A percentile compares a stretch with the other conserved stretches of the same genome.
These are phyloP conservation scores for Xylocopa sonorina DNA, from an alignment of 1,140 invertebrate genomes.

Conservation along the genomic window DNA sequence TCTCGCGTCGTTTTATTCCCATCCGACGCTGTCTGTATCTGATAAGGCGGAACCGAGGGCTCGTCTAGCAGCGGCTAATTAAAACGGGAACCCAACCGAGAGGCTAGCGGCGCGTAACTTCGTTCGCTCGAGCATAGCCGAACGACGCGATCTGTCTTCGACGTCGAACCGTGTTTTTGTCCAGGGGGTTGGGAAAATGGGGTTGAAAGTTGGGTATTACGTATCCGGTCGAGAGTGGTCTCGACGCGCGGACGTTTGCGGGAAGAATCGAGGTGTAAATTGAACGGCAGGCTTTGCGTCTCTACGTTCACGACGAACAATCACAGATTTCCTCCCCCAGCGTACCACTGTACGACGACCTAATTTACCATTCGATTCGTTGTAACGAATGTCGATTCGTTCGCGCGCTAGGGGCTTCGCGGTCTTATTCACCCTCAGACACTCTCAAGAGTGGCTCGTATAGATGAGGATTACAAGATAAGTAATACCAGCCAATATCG, in stretches of 20 bases:
- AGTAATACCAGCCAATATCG: no score
- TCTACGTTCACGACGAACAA: no score
- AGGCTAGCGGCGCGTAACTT: background rate
- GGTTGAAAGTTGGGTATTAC: background rate
- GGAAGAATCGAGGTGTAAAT: background rate
- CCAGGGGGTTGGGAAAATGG: background rate
- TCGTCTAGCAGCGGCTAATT: background rate
- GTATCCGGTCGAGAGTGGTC: background rate
- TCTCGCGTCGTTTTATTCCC: constrained; percentile 12
- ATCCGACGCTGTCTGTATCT: background rate
- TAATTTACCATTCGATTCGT: no score
- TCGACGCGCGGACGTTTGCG: background rate
- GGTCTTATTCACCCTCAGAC: no score
- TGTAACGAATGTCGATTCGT: no score
- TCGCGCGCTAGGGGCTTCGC: no score
- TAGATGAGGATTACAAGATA: no score
- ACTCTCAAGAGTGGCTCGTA: no score
- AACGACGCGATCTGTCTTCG: background rate
- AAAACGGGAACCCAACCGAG: background rate
- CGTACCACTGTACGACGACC: no score
- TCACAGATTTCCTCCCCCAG: no score
- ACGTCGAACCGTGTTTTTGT: background rate
- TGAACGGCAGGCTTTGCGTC: no score
- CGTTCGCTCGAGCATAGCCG: background rate
- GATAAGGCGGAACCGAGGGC: background rate